Conservation (phyloP, 2,888 invertebrate genomes). For the Scaptomyza reducta region DNA sequence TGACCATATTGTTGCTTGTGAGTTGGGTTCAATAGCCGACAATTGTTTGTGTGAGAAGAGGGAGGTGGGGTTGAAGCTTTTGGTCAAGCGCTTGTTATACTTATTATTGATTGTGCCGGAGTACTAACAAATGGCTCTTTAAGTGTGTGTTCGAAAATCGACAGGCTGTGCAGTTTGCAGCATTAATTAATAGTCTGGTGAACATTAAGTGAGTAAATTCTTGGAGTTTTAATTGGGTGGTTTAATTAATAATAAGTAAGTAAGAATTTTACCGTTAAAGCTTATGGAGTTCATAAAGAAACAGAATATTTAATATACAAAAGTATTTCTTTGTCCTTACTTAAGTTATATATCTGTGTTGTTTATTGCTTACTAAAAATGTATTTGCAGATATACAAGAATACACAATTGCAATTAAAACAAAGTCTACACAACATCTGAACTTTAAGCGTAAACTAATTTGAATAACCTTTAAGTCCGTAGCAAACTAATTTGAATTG, state of each 20-base stretch:
- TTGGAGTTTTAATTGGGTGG: background rate
- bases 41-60: too few species aligned
- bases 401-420: background rate
- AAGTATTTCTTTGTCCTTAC: too few species aligned
- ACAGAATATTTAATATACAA: too few species aligned
- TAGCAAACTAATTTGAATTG: background rate
- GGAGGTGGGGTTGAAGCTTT: constrained; percentile 47
- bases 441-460: constrained; percentile 2
- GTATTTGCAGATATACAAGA: background rate
- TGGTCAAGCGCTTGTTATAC: constrained; percentile 40
- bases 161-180: constrained; percentile 1
- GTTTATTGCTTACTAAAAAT: background rate
- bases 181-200: constrained; percentile 1
- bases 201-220: background rate
- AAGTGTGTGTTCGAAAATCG: constrained; percentile 15
- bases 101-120: constrained; percentile 39
- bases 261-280: too few species aligned
- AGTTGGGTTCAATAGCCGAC: constrained; percentile 57
- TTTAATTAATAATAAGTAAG: background rate
- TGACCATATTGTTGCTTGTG: constrained; percentile 33
- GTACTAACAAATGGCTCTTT: constrained; percentile 5
- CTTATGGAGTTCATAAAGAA: too few species aligned
- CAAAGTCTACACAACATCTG: background rate
- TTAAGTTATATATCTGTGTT: background rate
- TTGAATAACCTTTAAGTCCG: constrained; percentile 31